phyloP scores from a whole-genome alignment of 2,888 invertebrate species.

The Agonopterix alstromeriana region DNA sequence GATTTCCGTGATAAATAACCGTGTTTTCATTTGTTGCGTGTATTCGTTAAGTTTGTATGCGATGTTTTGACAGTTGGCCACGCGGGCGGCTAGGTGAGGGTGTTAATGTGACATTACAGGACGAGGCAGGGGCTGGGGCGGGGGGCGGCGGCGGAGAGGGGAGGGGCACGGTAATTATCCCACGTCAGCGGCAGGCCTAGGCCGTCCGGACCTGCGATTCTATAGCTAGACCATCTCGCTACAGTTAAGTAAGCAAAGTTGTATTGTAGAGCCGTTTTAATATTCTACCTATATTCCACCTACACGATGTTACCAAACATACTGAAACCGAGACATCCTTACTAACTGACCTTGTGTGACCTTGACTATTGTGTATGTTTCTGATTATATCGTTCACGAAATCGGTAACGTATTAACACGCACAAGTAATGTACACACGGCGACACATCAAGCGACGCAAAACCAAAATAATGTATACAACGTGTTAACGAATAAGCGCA shows the following conservation, averaged over 20 bases:
- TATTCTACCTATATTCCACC: background rate
- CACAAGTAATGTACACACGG: too few relatives aligned
- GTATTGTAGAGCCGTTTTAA: background rate
- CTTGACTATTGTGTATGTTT: too few relatives aligned
- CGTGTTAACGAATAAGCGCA: too few relatives aligned
- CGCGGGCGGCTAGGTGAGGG: slow-evolving; percentile 49
- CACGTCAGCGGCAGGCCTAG: slow-evolving; percentile 71
- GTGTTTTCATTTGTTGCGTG: slow-evolving; percentile 43
- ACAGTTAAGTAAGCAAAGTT: background rate
- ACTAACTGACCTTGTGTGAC: too few relatives aligned
- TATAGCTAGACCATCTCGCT: slow-evolving; percentile 8
- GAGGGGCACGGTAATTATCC: slow-evolving; percentile 60
- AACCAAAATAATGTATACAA: too few relatives aligned
- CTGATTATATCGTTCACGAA: too few relatives aligned
- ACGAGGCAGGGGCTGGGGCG: slow-evolving; percentile 14
- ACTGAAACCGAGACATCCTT: background rate
- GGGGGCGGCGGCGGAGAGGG: slow-evolving; percentile 3
- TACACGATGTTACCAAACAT: background rate
- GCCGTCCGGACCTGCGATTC: slow-evolving; percentile 42
- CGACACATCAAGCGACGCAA: too few relatives aligned
- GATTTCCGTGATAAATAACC: slow-evolving; percentile 7
- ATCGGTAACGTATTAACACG: too few relatives aligned
- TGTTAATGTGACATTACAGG: slow-evolving; percentile 72
- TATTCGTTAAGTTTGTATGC: slow-evolving; percentile 50
- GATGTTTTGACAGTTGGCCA: slow-evolving; percentile 67